Percentiles rank a stretch among this genome's conserved stretches.
phyloP scores from a whole-genome alignment of 2,797 vertebrate genomes.

The Hylomyscus alleni region DNA sequence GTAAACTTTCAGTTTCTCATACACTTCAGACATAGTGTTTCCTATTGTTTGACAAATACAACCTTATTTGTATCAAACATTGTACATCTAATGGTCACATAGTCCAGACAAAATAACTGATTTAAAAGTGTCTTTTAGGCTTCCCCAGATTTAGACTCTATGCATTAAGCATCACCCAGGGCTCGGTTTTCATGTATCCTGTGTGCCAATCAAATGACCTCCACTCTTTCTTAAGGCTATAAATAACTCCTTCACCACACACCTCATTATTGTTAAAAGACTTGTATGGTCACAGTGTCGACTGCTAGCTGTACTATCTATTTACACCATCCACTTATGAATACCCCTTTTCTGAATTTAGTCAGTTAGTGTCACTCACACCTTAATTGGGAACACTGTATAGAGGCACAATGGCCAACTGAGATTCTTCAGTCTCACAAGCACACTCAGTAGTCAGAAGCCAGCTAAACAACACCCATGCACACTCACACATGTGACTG shows the following conservation, averaged over 20 bases:
- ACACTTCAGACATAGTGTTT: rapidly evolving
- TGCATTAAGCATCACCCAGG: background rate
- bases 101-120: background rate
- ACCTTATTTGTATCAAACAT: background rate
- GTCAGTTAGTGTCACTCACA: slow-evolving; percentile 75
- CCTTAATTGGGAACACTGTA: slow-evolving; percentile 44
- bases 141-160: background rate
- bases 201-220: background rate
- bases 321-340: slow-evolving; percentile 60
- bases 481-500: background rate
- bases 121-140: background rate
- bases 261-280: slow-evolving; percentile 30
- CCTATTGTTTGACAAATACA: background rate
- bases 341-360: slow-evolving; percentile 63
- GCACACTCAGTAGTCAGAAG: rapidly evolving
- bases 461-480: background rate
- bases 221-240: slow-evolving; percentile 5
- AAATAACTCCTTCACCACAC: slow-evolving; percentile 53
- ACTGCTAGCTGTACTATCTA: slow-evolving; percentile 71
- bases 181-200: background rate
- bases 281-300: slow-evolving; percentile 50
- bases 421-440: background rate
- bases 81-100: background rate
- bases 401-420: background rate
- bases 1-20: background rate